Percentiles rank a stretch among this genome's conserved stretches.
These are phyloP conservation scores for Apodemia hepburni DNA, from an alignment of 2,888 invertebrate species.

Conservation along the genomic window DNA sequence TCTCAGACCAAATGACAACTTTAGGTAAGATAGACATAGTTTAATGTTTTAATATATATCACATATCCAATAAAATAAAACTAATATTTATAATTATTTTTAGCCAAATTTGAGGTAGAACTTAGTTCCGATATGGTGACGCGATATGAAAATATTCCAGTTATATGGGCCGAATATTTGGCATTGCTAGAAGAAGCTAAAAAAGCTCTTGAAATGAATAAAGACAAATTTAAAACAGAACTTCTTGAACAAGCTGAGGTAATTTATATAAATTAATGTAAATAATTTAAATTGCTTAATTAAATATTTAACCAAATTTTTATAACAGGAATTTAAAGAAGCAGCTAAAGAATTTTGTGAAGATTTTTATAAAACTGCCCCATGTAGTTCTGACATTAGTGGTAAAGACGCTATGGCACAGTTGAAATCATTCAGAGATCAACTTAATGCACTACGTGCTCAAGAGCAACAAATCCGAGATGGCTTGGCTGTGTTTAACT, in stretches of 20 bases:
- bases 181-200: conserved; percentile 85
- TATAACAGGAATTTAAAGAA: conserved; percentile 80
- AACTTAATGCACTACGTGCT: conserved; percentile 78
- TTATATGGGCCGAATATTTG: conserved; percentile 86
- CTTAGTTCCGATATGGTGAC: conserved; percentile 81
- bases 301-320: not conserved
- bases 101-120: conserved; percentile 86
- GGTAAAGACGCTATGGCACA: conserved; percentile 80
- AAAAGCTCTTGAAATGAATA: conserved; percentile 85
- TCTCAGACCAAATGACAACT: conserved; percentile 86
- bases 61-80: conserved; percentile 2
- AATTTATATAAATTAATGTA: conserved; percentile 21
- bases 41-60: not conserved
- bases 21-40: conserved; percentile 68
- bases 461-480: conserved; percentile 84
- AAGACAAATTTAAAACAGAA: conserved; percentile 86
- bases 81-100: conserved; percentile 8
- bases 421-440: conserved; percentile 73
- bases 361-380: conserved; percentile 84
- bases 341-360: conserved; percentile 84
- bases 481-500: conserved; percentile 88
- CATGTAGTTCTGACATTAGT: conserved; percentile 80
- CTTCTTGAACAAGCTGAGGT: conserved; percentile 86
- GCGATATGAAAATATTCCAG: conserved; percentile 79
- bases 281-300: not conserved